Evolutionary conservation across 2,888 invertebrate species (phyloP).

Genomic region (Parnassius glacialis): DNA sequence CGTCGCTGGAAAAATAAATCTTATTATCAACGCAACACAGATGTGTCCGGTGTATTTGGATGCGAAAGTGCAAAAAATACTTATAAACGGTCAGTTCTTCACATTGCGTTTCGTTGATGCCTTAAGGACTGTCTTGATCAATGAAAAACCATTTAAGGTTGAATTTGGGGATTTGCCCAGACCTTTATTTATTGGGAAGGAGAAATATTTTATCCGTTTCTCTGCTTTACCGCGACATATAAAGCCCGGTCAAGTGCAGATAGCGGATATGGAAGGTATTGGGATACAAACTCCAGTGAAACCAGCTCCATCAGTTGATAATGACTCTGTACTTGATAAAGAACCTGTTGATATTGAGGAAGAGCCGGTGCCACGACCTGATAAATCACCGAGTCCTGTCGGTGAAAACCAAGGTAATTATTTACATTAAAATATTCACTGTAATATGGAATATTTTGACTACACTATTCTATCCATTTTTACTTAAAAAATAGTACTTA

Average conservation of each 20-base stretch:
- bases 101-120: slow-evolving; percentile 91
- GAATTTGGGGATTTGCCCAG: slow-evolving; percentile 93
- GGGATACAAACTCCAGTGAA: slow-evolving; percentile 40
- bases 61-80: slow-evolving; percentile 90
- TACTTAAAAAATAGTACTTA: no score
- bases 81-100: slow-evolving; percentile 85
- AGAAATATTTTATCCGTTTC: slow-evolving; percentile 90
- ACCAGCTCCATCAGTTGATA: slow-evolving; percentile 38
- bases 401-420: slow-evolving; percentile 60
- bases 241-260: slow-evolving; percentile 85
- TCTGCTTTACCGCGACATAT: slow-evolving; percentile 88
- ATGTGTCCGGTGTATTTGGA: slow-evolving; percentile 91
- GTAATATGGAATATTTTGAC: no score
- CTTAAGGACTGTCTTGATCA: slow-evolving; percentile 87
- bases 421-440: slow-evolving; percentile 7
- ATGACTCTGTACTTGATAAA: neutral
- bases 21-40: slow-evolving; percentile 90
- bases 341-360: slow-evolving; percentile 38
- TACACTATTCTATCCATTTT: no score
- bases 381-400: slow-evolving; percentile 65
- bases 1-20: slow-evolving; percentile 90
- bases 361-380: slow-evolving; percentile 39
- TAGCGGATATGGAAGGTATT: slow-evolving; percentile 87
- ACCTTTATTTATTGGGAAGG: slow-evolving; percentile 86
- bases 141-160: slow-evolving; percentile 88